These are phyloP conservation scores for Hedychridium roseum DNA, from an alignment of 2,888 invertebrate species.

Conservation along the genomic window DNA sequence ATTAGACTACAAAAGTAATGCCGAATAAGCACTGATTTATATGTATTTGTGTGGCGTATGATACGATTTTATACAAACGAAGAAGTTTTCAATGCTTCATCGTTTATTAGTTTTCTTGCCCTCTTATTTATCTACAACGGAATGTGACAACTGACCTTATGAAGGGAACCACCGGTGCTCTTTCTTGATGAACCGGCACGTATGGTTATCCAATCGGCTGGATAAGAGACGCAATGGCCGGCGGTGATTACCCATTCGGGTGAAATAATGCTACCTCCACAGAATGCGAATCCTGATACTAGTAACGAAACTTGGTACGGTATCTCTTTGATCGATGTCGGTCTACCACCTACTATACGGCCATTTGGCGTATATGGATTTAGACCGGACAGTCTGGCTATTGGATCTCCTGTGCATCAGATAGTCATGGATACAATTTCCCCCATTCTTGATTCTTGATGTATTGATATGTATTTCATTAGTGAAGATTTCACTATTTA, in stretches of 20 bases:
- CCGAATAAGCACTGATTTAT: no score
- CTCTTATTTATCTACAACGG: no score
- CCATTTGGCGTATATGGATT: constrained; percentile 55
- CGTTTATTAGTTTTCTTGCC: no score
- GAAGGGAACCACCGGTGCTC: constrained; percentile 64
- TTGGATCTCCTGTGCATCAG: constrained; percentile 3
- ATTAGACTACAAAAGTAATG: no score
- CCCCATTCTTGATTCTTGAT: no score
- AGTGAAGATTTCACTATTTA: no score
- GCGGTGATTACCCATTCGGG: constrained; percentile 67
- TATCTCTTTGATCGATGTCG: constrained; percentile 64
- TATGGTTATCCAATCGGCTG: constrained; percentile 42
- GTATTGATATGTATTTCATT: no score
- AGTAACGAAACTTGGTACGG: constrained; percentile 66
- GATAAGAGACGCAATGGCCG: constrained; percentile 67
- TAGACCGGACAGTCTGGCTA: constrained; percentile 19
- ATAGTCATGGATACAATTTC: background rate
- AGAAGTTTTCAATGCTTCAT: no score
- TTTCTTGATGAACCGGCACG: constrained; percentile 49
- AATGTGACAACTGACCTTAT: constrained; percentile 61
- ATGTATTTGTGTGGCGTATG: no score
- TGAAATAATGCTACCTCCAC: constrained; percentile 68
- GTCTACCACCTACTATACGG: constrained; percentile 66
- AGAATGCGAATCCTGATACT: constrained; percentile 64
- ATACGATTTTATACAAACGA: no score